phyloP scores from a whole-genome alignment of 2,113 vertebrate genomes.

The Hemibagrus wyckioides region DNA sequence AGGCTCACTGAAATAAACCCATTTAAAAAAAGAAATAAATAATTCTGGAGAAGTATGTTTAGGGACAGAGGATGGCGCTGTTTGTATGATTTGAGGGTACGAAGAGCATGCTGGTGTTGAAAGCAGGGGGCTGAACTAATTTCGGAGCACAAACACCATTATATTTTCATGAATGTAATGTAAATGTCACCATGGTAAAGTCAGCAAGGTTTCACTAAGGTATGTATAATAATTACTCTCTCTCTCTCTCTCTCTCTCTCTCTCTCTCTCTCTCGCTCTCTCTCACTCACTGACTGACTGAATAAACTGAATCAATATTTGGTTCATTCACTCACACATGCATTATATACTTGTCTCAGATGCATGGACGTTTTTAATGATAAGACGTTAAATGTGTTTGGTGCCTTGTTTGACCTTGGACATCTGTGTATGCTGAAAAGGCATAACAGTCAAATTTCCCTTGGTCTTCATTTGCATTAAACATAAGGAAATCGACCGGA shows the following conservation, averaged over 20 bases:
- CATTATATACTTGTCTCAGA: background rate
- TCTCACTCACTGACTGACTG: background rate
- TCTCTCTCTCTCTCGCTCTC: background rate
- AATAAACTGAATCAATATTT: background rate
- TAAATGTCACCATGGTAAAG: conserved; percentile 1
- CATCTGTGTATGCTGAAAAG: conserved; percentile 8
- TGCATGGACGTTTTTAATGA: background rate
- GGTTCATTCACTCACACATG: background rate
- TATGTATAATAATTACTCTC: background rate
- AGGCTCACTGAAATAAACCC: background rate
- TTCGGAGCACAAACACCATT: background rate
- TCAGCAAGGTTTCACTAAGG: background rate
- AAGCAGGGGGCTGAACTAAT: background rate
- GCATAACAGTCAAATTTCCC: background rate
- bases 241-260: background rate
- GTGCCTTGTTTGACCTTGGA: conserved; percentile 16
- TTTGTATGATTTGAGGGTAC: conserved; percentile 24
- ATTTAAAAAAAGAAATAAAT: background rate
- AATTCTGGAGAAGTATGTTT: background rate
- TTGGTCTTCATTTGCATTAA: conserved; percentile 6
- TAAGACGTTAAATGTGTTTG: background rate
- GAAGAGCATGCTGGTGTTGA: background rate
- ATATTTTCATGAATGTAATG: conserved; percentile 9
- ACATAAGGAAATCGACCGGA: background rate
- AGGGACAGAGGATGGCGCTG: conserved; percentile 46